Base-by-base conservation (phyloP, 2,888 invertebrate species). In the Andrena hattorfiana region DNA sequence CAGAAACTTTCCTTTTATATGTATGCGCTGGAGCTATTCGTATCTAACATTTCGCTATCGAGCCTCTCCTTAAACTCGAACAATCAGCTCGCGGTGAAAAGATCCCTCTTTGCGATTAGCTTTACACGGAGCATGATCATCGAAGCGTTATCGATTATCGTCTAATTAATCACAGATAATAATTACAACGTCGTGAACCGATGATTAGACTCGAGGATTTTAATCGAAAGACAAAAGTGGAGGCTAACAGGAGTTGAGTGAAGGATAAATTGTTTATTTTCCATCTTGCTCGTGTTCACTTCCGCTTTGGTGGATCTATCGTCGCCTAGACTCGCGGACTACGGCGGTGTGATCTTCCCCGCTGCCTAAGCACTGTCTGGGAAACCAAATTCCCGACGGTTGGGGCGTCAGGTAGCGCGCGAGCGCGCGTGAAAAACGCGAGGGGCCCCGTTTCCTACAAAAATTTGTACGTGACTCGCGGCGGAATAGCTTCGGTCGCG, bases 401-500 rank as follows among this genome's bases (percentile, higher is more conserved):
- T 26, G 13, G 72, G 23, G 81, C 35, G 72, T 83, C 83, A 30
- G 72, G 73, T 77, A 67, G 76, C 74, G 32, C 8, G 56, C 48
- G 56, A 10, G 56, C 51, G 54, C 8, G 30, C 42, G 7, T 48
- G 68, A 23, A 67, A 73, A 72, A 62, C 70, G 70, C 67, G 70
- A 59, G 51, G 72, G 67, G 32, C 72, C 69, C 59, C 28, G 77
- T 69, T 74, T 77, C 51, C 73, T 60, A 84, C 73, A 88, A 86
- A 89, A 89, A 86, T 89, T 87, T 77, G 68, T 85, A 89, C 83
- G 89, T 83, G 87, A 89, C 85, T 77, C 75, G 73, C 63, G 73
- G 54, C 73, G 54, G 77, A 74, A 77, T 71, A 64, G 64, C 87
- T 77, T 69, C 64, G 72, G 84, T 85, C 81, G 64, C 84, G 88